Evolutionary conservation across 2,888 invertebrate genomes (phyloP).

Genomic region (Altica lythri): DNA sequence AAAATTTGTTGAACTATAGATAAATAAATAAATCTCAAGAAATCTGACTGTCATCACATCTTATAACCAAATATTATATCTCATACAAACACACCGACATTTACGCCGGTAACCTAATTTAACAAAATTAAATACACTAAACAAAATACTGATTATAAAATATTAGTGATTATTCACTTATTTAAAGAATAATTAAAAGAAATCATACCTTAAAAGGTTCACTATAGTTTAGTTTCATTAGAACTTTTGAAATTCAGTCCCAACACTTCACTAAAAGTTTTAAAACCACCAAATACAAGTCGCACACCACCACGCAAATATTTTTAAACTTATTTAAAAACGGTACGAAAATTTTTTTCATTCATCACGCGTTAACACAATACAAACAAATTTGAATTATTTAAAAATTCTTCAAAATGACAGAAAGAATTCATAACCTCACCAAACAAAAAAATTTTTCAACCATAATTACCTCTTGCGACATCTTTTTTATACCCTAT

Average conservation of each 20-base stretch:
- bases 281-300: constrained; percentile 3
- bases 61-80: too few species aligned
- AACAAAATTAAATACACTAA: too few species aligned
- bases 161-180: too few species aligned
- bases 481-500: too few species aligned
- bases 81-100: too few species aligned
- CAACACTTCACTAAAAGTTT: constrained; percentile 9
- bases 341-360: constrained; percentile 21
- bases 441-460: constrained; percentile 22
- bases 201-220: constrained; percentile 16
- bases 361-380: constrained; percentile 25
- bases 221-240: constrained; percentile 13
- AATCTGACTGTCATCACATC: too few species aligned
- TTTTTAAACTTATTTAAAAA: constrained; percentile 21
- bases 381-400: constrained; percentile 34
- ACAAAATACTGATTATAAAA: too few species aligned
- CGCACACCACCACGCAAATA: constrained; percentile 7
- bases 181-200: neutral
- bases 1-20: too few species aligned
- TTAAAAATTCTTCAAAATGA: constrained; percentile 34
- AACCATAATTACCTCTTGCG: too few species aligned
- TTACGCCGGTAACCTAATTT: too few species aligned
- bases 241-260: constrained; percentile 14
- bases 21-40: too few species aligned
- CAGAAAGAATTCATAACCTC: constrained; percentile 32